phyloP scores from a whole-genome alignment of 1,140 invertebrate species.

The Drosophila athabasca region DNA sequence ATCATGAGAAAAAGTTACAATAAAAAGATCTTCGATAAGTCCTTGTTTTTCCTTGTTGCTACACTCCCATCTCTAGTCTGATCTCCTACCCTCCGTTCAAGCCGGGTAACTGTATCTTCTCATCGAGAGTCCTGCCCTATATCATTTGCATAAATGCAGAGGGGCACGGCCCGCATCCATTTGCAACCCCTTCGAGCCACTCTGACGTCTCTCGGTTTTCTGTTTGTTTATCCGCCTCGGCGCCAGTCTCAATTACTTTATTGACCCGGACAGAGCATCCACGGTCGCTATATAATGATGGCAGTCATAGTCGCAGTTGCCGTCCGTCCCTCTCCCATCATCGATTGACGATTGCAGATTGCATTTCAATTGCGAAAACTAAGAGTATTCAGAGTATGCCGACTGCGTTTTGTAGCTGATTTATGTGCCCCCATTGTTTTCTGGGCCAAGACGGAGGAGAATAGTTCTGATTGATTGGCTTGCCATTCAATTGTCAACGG shows the following conservation, averaged over 20 bases:
- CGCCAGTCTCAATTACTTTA: conserved; percentile 81
- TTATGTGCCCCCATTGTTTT: conserved; percentile 39
- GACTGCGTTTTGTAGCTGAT: conserved; percentile 19
- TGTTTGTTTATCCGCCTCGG: conserved; percentile 62
- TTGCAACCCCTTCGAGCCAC: conserved; percentile 39
- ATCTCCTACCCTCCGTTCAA: conserved; percentile 17
- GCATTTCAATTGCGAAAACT: conserved; percentile 63
- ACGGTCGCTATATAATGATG: neutral
- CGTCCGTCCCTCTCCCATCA: neutral
- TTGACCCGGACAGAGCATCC: conserved; percentile 52
- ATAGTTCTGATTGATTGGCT: conserved; percentile 71
- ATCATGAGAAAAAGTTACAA: no score
- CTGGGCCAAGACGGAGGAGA: conserved; percentile 42
- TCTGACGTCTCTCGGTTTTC: conserved; percentile 24
- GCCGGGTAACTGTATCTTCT: conserved; percentile 36
- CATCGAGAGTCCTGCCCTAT: conserved; percentile 8
- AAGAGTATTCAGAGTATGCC: conserved; percentile 21
- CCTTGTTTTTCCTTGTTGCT: no score
- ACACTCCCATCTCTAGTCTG: neutral
- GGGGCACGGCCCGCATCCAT: conserved; percentile 37
- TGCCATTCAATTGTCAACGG: conserved; percentile 68
- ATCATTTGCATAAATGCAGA: conserved; percentile 53
- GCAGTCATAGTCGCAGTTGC: conserved; percentile 35
- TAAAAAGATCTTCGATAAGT: no score
- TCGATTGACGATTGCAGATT: conserved; percentile 17